A percentile compares a stretch with the other conserved stretches of the same genome.
Conservation (phyloP, 2,797 vertebrate species). For the Erethizon dorsatum region DNA sequence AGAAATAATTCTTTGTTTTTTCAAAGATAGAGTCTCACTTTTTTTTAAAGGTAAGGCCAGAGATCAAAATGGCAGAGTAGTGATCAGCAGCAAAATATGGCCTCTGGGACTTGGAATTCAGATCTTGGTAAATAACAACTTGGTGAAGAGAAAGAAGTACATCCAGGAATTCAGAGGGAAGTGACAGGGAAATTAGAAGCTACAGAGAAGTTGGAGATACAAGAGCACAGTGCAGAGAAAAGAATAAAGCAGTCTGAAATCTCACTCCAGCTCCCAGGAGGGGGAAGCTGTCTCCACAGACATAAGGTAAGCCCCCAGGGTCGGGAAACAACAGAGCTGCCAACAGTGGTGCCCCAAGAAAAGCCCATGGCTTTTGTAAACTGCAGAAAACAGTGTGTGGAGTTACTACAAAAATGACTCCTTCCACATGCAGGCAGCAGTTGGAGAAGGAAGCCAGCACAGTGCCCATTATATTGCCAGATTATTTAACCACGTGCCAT, state of each 20-base stretch:
- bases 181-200: background rate
- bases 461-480: background rate
- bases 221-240: background rate
- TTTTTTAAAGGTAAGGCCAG: background rate
- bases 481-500: background rate
- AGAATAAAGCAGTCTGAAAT: background rate
- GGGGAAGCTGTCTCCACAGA: background rate
- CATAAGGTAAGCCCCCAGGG: background rate
- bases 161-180: background rate
- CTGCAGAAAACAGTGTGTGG: background rate
- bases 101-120: background rate
- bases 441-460: background rate
- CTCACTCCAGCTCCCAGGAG: background rate
- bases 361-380: background rate
- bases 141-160: background rate
- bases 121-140: background rate
- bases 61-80: background rate
- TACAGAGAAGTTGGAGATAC: background rate
- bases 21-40: background rate
- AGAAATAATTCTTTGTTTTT: background rate
- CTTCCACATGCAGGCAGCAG: background rate
- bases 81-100: background rate
- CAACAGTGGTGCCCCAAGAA: background rate
- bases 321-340: background rate
- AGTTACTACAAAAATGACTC: background rate